Percentiles rank a stretch among this genome's conserved stretches.
Conservation (phyloP, 2,797 vertebrate genomes). For the Novumbra hubbsi region DNA sequence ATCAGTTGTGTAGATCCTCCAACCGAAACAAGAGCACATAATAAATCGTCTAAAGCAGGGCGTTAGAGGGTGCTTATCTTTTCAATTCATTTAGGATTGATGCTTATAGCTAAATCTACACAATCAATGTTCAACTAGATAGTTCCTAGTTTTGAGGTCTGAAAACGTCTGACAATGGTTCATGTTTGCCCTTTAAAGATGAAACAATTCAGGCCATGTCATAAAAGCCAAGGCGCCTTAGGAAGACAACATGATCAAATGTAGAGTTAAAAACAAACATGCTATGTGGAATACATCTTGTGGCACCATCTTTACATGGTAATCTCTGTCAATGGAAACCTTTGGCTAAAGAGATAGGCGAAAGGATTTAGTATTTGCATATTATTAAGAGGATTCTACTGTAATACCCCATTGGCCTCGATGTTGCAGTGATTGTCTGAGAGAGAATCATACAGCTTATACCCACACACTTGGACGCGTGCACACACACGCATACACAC, state of each 20-base stretch:
- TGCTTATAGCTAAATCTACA: background rate
- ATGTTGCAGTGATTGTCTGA: constrained; percentile 60
- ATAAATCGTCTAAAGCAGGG: background rate
- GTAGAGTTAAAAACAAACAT: constrained; percentile 38
- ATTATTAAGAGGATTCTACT: constrained; percentile 70
- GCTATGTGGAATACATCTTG: constrained; percentile 46
- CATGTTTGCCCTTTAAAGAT: background rate
- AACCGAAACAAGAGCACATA: background rate
- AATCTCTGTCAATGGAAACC: constrained; percentile 53
- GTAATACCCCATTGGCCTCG: constrained; percentile 70
- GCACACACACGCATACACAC: constrained; percentile 32
- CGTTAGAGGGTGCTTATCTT: background rate
- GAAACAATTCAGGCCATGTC: background rate
- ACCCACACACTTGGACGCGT: constrained; percentile 26
- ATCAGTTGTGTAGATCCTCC: background rate
- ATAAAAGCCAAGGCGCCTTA: background rate
- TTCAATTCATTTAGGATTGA: background rate
- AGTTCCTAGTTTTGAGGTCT: background rate
- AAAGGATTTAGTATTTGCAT: constrained; percentile 70
- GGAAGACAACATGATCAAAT: background rate
- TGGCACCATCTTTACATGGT: constrained; percentile 44
- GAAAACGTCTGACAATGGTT: background rate
- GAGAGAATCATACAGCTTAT: constrained; percentile 49
- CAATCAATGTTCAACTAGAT: background rate
- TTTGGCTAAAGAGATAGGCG: constrained; percentile 46